Base-by-base conservation (phyloP, 2,113 vertebrate species). In the Anarhynchus alexandrinus region DNA sequence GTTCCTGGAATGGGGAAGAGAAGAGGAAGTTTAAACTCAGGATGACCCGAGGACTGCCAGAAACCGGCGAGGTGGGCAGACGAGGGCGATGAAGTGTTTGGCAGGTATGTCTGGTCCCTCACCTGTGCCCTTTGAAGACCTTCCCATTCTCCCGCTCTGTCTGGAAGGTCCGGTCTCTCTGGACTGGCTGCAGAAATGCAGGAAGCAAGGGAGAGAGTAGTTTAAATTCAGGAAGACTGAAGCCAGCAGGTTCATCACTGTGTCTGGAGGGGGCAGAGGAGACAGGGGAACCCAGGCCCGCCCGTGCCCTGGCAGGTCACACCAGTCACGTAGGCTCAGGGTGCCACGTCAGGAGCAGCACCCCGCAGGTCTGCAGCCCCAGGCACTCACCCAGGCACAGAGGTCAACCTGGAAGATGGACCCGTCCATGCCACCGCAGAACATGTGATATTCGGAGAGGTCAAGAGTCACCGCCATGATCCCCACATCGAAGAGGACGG, bases 41-140 rank as follows among this genome's bases (percentile, higher is more conserved):
- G 30, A 36, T 85, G 87, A 91, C 89, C 91, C 8, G 3, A 47
- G 72, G 26, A 88, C 2, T 27, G 71, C 27, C 73, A 59, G 49
- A 43, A 86, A 40, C 5, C 9, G 21, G 82, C 1, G 29, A 52
- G 15, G 57, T 16, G 72, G 92, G 94, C 74, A 77, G 86, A 34
- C 1, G 1, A 42, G 36, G 69, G 38, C 21, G 18, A 36, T 1
- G 29, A 65, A 49, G 61, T 3, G 55, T 22, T n/a, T 32, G 71
- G 57, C 55, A 86, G 77, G 88, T 62, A 14, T 3, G 69, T 45
- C 77, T 82, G 58, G 47, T 21, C 72, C 82, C 91, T 96, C 72
- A 99, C 99, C 99, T 98, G 98, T 99, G 99, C 55, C 99, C 99
- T 98, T 98, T 98, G 97, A 99, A 99, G 77, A 99, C 92, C 93